Evolutionary conservation across 2,113 vertebrate genomes (phyloP).

Genomic region (Microcebus murinus): DNA sequence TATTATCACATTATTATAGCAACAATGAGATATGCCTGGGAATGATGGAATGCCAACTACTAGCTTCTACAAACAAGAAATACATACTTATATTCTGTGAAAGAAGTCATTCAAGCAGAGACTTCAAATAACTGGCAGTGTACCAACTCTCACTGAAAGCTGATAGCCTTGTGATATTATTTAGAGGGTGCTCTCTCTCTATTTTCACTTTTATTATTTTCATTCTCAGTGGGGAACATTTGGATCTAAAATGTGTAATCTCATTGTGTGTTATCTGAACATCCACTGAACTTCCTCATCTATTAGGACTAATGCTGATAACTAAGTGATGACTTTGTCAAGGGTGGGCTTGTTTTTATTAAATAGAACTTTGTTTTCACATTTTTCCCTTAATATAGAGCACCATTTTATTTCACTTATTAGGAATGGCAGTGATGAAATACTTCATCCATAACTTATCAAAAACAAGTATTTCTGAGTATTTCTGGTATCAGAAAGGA

Average conservation of each 20-base stretch:
- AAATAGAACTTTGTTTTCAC: neutral
- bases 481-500: neutral
- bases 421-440: neutral
- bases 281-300: neutral
- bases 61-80: slow-evolving; percentile 70
- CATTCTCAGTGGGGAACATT: neutral
- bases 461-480: neutral
- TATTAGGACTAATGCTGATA: neutral
- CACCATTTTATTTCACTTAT: slow-evolving; percentile 54
- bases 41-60: slow-evolving; percentile 70
- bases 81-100: slow-evolving; percentile 50
- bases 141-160: slow-evolving; percentile 40
- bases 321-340: neutral
- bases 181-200: slow-evolving; percentile 47
- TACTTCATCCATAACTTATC: neutral
- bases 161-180: slow-evolving; percentile 70
- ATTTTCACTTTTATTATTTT: slow-evolving; percentile 61
- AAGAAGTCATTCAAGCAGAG: slow-evolving; percentile 67
- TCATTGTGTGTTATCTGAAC: slow-evolving; percentile 27
- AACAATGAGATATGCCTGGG: slow-evolving; percentile 54
- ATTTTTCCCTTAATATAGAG: neutral
- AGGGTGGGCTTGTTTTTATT: neutral
- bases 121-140: slow-evolving; percentile 41
- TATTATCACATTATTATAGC: slow-evolving; percentile 71
- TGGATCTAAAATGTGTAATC: neutral